Base-by-base conservation (phyloP, 2,888 invertebrate genomes). In the Diadegma fenestrale region DNA sequence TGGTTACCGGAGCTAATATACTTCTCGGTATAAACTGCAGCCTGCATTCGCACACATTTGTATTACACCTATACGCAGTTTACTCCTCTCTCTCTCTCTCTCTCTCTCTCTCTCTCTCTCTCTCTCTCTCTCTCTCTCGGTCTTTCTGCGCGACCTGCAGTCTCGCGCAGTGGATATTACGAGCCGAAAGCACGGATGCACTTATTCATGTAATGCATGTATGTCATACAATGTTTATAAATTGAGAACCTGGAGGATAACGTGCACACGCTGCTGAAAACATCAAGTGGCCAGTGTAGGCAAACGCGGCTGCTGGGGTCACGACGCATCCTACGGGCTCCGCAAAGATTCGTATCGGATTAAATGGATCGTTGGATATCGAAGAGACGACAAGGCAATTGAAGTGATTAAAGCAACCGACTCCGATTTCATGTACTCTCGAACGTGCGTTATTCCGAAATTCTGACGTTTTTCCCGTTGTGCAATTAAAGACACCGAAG, bases 1-100 rank as follows among this genome's bases (percentile, higher is more conserved):
- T 26, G 80, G 77, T 84, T 73, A 81, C 77, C 72, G 77, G 64
- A 26, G 72, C 72, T 84, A 78, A 82, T 82, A 79, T 79, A 77
- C 69, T 75, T 54, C 63, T 73, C 54, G 41, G 63, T 30, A 45
- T 30, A 58, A 26, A 19, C n/a, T 51, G 45, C 33, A n/a, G 30
- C 71, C 71, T 71, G 17, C 41, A 37, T 41, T 19, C 43, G 14
- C 17, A 17, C 12, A 58, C 26, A 58, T 58, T 58, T 14, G 58
- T 45, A 68, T 37, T 45, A 45, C 17, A 17, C n/a, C 33, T 51
- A 69, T 48, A 69, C 64, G 48, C 63, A 82, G 30, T 33, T 19
- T 54, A 8, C 48, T 6, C 68, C 41, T 10, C 14, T 7, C n/a
- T 45, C 87, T 37, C 43, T 43, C 68, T 5, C 54, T 19, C 58